Conservation (phyloP, 2,797 vertebrate genomes). For the Choloepus didactylus region DNA sequence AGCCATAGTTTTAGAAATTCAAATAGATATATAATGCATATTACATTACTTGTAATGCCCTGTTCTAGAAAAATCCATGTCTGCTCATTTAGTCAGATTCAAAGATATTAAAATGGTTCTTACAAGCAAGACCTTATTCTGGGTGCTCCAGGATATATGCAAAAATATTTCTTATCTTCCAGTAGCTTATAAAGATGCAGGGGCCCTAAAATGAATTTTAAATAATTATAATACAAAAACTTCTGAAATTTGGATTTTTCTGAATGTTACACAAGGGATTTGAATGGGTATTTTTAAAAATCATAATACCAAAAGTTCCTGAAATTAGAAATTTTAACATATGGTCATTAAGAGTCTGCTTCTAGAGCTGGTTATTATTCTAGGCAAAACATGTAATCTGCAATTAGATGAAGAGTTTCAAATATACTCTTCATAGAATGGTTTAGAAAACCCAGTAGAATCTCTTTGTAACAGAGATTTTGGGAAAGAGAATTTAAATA, state of each 20-base stretch:
- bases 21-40: not conserved
- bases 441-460: not conserved
- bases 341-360: too few relatives aligned
- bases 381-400: not conserved
- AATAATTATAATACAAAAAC: not conserved
- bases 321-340: not conserved
- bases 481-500: not conserved
- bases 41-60: not conserved
- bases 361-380: not conserved
- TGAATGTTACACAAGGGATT: too few relatives aligned
- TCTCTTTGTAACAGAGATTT: not conserved
- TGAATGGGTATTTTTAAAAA: not conserved
- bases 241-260: not conserved
- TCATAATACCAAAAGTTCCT: not conserved
- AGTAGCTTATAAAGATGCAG: not conserved
- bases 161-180: not conserved
- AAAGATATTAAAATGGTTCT: conserved; percentile 12
- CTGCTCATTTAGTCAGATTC: not conserved
- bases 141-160: not conserved
- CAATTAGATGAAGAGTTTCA: not conserved
- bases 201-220: not conserved
- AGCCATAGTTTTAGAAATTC: too few relatives aligned
- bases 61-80: too few relatives aligned
- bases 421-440: not conserved
- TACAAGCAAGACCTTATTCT: not conserved